These are phyloP conservation scores for Malurus leucopterus DNA, from an alignment of 2,797 vertebrate genomes.

Conservation along the genomic window DNA sequence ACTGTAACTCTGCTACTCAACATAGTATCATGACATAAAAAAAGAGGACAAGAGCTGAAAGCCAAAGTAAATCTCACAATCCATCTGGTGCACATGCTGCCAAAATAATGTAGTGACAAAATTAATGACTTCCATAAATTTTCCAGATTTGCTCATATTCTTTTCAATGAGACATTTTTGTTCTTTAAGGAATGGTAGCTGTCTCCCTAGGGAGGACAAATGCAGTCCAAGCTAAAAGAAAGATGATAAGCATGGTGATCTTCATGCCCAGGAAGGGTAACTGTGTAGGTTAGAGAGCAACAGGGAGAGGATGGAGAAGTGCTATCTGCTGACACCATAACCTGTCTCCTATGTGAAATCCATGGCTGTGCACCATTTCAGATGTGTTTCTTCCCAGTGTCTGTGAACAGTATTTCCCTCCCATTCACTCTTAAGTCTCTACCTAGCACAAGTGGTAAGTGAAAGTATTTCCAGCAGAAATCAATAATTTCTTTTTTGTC, in stretches of 20 bases:
- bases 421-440: background rate
- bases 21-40: background rate
- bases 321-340: background rate
- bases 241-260: background rate
- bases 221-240: background rate
- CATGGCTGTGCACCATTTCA: background rate
- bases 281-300: background rate
- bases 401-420: background rate
- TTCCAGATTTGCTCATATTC: background rate
- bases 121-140: background rate
- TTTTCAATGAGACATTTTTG: background rate
- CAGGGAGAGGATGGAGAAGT: background rate
- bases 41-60: background rate
- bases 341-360: background rate
- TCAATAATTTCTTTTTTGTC: background rate
- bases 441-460: background rate
- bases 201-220: background rate
- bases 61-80: background rate
- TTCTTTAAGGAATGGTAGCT: background rate
- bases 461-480: background rate
- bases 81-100: background rate
- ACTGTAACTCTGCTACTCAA: background rate
- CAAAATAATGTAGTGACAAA: background rate
- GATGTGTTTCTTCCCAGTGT: background rate
- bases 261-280: background rate